Percentiles rank a stretch among this genome's conserved stretches.
phyloP scores from a whole-genome alignment of 2,113 vertebrate genomes.

The Coturnix japonica region DNA sequence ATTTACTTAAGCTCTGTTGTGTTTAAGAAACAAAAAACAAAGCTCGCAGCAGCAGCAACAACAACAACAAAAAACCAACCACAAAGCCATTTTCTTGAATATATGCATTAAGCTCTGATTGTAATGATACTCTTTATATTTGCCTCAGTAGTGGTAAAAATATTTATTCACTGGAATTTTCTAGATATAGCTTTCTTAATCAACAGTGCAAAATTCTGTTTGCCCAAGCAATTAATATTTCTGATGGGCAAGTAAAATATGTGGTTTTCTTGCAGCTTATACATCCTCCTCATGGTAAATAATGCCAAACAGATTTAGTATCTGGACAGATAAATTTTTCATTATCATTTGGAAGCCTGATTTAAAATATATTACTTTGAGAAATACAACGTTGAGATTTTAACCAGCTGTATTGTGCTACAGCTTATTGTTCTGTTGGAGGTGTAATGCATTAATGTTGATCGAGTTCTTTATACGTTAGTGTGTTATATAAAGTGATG shows the following conservation, averaged over 20 bases:
- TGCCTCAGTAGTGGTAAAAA: slow-evolving; percentile 46
- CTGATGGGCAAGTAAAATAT: slow-evolving; percentile 64
- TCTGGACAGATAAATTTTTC: slow-evolving; percentile 54
- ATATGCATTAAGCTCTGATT: slow-evolving; percentile 52
- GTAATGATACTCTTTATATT: slow-evolving; percentile 47
- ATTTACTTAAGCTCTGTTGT: slow-evolving; percentile 32
- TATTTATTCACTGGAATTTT: slow-evolving; percentile 73
- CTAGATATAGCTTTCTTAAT: slow-evolving; percentile 73
- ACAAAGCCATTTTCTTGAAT: slow-evolving; percentile 33
- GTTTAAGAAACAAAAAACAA: neutral
- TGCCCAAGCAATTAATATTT: slow-evolving; percentile 55
- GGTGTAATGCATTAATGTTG: slow-evolving; percentile 53
- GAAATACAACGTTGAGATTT: slow-evolving; percentile 63
- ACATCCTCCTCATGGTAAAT: slow-evolving; percentile 35
- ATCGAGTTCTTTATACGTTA: slow-evolving; percentile 42
- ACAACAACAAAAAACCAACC: neutral
- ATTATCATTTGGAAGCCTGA: slow-evolving; percentile 50
- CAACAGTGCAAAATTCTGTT: slow-evolving; percentile 50
- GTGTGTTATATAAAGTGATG: neutral
- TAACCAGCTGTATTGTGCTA: slow-evolving; percentile 54
- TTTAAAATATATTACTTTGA: slow-evolving; percentile 75
- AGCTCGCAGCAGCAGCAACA: neutral
- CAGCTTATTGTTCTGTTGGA: slow-evolving; percentile 63
- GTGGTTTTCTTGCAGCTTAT: slow-evolving; percentile 22
- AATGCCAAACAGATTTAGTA: slow-evolving; percentile 57